These are phyloP conservation scores for Zaprionus bogoriensis DNA, from an alignment of 2,888 invertebrate genomes.

Conservation along the genomic window DNA sequence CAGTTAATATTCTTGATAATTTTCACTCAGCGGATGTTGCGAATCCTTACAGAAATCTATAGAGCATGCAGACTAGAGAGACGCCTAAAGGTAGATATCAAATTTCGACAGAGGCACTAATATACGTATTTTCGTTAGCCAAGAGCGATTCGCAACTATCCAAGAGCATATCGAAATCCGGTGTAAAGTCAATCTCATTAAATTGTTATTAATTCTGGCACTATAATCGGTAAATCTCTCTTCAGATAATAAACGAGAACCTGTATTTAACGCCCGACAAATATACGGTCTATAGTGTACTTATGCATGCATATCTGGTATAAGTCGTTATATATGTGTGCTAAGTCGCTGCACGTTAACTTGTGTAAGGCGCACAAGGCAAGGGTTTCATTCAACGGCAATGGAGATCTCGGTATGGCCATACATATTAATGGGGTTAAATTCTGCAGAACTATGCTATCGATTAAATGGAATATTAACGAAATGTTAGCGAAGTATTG, in stretches of 20 bases:
- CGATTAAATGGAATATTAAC: slow-evolving; percentile 2
- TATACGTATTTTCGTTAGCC: slow-evolving; percentile 30
- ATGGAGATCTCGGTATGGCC: slow-evolving; percentile 30
- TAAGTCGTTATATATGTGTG: background rate
- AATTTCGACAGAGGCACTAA: slow-evolving; percentile 31
- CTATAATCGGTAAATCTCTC: slow-evolving; percentile 30
- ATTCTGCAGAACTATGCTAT: background rate
- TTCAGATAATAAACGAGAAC: slow-evolving; percentile 23
- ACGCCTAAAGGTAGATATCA: slow-evolving; percentile 10
- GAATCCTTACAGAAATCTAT: slow-evolving; percentile 7
- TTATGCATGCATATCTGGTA: background rate
- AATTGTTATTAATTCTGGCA: slow-evolving; percentile 48
- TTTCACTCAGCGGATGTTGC: background rate
- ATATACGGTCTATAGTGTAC: slow-evolving; percentile 25
- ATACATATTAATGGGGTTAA: background rate
- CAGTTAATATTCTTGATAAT: slow-evolving; percentile 4
- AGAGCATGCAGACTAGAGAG: slow-evolving; percentile 37
- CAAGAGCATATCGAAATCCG: slow-evolving; percentile 9
- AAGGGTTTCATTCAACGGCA: slow-evolving; percentile 1
- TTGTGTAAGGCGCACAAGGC: slow-evolving; percentile 30
- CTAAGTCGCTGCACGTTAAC: slow-evolving; percentile 27
- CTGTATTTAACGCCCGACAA: slow-evolving; percentile 21
- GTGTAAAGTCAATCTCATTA: slow-evolving; percentile 19
- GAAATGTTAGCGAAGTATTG: background rate
- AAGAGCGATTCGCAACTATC: slow-evolving; percentile 7